These are phyloP conservation scores for Erebia ligea DNA, from an alignment of 2,888 invertebrate species.

Conservation along the genomic window DNA sequence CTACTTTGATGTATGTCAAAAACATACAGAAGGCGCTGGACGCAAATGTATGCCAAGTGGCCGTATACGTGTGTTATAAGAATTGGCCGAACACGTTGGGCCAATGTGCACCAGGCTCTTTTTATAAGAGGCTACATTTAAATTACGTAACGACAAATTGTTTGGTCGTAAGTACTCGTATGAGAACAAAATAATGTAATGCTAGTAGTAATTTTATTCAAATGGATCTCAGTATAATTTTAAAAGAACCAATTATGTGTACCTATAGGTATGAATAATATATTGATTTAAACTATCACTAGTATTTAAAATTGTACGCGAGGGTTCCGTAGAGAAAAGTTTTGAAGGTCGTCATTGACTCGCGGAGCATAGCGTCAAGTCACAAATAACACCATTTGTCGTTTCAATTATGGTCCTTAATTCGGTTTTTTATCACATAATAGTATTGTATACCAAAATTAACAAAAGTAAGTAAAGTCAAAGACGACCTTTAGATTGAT, in stretches of 20 bases:
- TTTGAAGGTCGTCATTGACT: neutral
- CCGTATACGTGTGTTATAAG: too few relatives aligned
- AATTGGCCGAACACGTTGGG: too few relatives aligned
- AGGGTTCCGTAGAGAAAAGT: conserved; percentile 17
- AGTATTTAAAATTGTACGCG: neutral
- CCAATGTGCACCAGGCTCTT: too few relatives aligned
- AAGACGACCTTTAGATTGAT: conserved; percentile 12
- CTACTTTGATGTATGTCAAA: too few relatives aligned
- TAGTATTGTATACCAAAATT: neutral
- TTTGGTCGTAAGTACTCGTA: too few relatives aligned
- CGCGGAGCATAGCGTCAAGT: neutral
- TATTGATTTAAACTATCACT: conserved; percentile 16
- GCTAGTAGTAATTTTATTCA: conserved; percentile 9
- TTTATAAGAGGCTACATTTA: too few relatives aligned
- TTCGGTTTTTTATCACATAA: neutral
- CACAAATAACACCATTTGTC: neutral
- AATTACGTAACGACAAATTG: too few relatives aligned
- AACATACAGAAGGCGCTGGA: too few relatives aligned
- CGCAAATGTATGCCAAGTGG: too few relatives aligned
- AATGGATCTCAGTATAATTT: conserved; percentile 22
- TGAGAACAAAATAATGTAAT: neutral
- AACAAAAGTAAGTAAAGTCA: neutral
- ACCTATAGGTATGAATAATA: conserved; percentile 18
- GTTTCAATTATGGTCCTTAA: neutral
- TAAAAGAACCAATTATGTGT: conserved; percentile 24